Conservation (phyloP, 1,140 invertebrate genomes). For the Danaus plexippus region DNA sequence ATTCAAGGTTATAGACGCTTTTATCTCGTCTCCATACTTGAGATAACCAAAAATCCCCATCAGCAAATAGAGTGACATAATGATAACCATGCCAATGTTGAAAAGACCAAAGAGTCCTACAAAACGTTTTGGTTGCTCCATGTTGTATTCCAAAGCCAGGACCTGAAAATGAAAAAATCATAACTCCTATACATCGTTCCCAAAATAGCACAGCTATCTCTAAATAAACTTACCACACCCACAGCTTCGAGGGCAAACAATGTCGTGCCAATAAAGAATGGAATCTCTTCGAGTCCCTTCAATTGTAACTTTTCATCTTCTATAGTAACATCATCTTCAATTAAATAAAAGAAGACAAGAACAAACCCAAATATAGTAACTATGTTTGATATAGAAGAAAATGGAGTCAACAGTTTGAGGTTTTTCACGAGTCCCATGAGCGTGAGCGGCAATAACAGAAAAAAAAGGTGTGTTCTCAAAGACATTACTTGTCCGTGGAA, state of each 20-base stretch:
- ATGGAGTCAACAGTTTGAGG: conserved; percentile 80
- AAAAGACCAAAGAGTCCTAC: conserved; percentile 78
- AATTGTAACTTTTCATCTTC: conserved; percentile 55
- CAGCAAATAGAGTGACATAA: conserved; percentile 77
- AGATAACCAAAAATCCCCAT: conserved; percentile 84
- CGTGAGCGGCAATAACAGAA: conserved; percentile 78
- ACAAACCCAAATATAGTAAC: conserved; percentile 76
- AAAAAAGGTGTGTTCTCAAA: conserved; percentile 75
- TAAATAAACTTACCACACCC: conserved; percentile 75
- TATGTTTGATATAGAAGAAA: conserved; percentile 81
- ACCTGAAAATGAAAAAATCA: conserved; percentile 66
- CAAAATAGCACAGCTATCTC: neutral
- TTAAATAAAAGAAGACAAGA: conserved; percentile 81
- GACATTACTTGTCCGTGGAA: conserved; percentile 31
- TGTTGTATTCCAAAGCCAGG: conserved; percentile 84
- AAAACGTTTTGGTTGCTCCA: conserved; percentile 80
- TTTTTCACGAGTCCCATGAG: conserved; percentile 81
- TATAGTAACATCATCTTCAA: conserved; percentile 71
- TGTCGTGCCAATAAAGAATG: conserved; percentile 83
- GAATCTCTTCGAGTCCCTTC: conserved; percentile 64
- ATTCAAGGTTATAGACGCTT: conserved; percentile 78
- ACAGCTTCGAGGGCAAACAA: conserved; percentile 89
- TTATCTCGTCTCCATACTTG: conserved; percentile 75
- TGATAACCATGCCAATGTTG: conserved; percentile 79
- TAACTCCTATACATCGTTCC: conserved; percentile 3